A percentile compares a stretch with the other conserved stretches of the same genome.
These are phyloP conservation scores for Emydoidea blandingii DNA, from an alignment of 2,797 vertebrate genomes.

Conservation along the genomic window DNA sequence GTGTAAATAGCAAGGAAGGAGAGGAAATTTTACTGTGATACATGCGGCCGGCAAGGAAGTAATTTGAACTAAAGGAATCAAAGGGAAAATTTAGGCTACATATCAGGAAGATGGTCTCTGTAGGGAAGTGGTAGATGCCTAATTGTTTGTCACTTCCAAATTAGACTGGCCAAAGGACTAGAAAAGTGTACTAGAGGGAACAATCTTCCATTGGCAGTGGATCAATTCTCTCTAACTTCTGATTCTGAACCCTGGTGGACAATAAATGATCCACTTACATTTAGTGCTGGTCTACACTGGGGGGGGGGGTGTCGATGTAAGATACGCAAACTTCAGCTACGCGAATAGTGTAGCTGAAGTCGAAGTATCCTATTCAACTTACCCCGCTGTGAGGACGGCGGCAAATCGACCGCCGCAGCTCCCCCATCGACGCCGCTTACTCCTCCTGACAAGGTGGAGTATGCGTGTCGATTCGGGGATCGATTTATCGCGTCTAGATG, in stretches of 20 bases:
- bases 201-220: neutral
- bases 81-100: neutral
- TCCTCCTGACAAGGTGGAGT: too few species aligned
- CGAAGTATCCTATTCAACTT: too few species aligned
- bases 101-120: neutral
- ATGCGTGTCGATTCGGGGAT: too few species aligned
- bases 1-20: neutral
- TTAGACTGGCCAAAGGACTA: neutral
- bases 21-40: neutral
- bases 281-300: neutral
- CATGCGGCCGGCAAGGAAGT: neutral
- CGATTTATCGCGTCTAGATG: too few species aligned
- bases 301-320: too few species aligned
- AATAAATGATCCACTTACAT: neutral
- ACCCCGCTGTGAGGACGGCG: too few species aligned
- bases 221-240: neutral
- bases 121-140: accelerated
- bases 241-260: neutral
- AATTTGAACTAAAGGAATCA: neutral
- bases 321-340: too few species aligned
- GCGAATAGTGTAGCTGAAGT: too few species aligned
- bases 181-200: neutral
- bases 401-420: too few species aligned
- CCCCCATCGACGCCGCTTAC: too few species aligned
- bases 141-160: neutral